A percentile compares a stretch with the other conserved stretches of the same genome.
phyloP scores from a whole-genome alignment of 2,113 vertebrate species.

The Hemicordylus capensis region DNA sequence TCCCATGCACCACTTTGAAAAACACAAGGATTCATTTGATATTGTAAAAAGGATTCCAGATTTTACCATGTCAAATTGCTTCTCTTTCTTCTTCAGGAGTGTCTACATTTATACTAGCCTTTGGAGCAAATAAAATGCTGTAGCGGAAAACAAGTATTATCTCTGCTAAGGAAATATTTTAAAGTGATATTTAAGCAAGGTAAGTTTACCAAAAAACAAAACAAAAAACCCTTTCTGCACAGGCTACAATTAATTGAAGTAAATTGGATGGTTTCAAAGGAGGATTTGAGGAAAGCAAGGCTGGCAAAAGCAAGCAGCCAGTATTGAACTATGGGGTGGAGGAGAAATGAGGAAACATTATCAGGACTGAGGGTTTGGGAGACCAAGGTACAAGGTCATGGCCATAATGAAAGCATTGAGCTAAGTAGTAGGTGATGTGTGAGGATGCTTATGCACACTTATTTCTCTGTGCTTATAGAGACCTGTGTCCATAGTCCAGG shows the following conservation, averaged over 20 bases:
- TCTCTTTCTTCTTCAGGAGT: conserved; percentile 63
- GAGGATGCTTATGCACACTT: too few species aligned
- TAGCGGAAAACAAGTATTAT: conserved; percentile 66
- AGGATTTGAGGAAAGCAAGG: neutral
- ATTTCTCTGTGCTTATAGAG: too few species aligned
- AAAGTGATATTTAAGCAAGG: conserved; percentile 53
- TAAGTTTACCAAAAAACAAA: conserved; percentile 31
- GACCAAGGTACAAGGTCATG: too few species aligned
- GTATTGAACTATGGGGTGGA: too few species aligned
- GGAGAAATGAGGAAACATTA: too few species aligned
- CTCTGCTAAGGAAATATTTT: conserved; percentile 57
- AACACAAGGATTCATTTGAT: conserved; percentile 63
- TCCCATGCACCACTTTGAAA: conserved; percentile 65
- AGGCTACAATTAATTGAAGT: conserved; percentile 54
- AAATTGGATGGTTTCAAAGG: neutral
- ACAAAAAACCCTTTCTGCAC: conserved; percentile 58
- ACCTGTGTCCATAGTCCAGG: too few species aligned
- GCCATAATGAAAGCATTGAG: too few species aligned
- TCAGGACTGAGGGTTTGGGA: too few species aligned
- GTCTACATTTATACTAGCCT: conserved; percentile 61
- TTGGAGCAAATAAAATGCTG: conserved; percentile 63
- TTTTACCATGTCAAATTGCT: conserved; percentile 69
- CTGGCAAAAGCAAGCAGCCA: neutral
- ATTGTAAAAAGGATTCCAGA: conserved; percentile 63
- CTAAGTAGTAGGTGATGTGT: too few species aligned